Evolutionary conservation across 2,797 vertebrate genomes (phyloP).

Genomic region (Vipera ursinii): DNA sequence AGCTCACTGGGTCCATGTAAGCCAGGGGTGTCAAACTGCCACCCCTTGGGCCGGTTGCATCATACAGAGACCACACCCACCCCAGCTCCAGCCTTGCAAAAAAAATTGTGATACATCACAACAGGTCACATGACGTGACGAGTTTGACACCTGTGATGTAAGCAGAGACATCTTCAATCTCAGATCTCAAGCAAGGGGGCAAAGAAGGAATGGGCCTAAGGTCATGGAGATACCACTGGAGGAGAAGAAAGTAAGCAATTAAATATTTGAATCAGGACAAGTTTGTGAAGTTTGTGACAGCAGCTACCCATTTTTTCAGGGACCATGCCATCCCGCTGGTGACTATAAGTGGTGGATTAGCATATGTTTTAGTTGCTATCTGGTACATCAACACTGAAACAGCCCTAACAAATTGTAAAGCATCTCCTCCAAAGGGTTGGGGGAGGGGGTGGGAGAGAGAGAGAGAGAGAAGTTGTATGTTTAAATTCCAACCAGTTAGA

Average conservation of each 20-base stretch:
- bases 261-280: background rate
- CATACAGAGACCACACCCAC: too few relatives aligned
- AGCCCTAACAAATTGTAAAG: background rate
- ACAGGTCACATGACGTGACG: too few relatives aligned
- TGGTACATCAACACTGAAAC: background rate
- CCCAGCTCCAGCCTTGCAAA: too few relatives aligned
- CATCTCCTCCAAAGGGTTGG: background rate
- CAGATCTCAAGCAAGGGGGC: background rate
- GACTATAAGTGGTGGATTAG: background rate
- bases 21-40: too few relatives aligned
- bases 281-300: background rate
- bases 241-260: background rate
- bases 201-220: background rate
- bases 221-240: background rate
- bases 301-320: background rate
- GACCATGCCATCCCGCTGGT: background rate
- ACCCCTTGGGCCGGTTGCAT: too few relatives aligned
- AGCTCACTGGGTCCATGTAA: background rate
- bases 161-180: background rate
- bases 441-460: background rate
- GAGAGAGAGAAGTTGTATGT: conserved; percentile 35
- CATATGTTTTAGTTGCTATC: background rate
- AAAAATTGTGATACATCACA: too few relatives aligned
- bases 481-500: conserved; percentile 46
- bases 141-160: too few relatives aligned